Evolutionary conservation across 2,113 vertebrate genomes (phyloP).

Genomic region (Synchiropus splendidus): DNA sequence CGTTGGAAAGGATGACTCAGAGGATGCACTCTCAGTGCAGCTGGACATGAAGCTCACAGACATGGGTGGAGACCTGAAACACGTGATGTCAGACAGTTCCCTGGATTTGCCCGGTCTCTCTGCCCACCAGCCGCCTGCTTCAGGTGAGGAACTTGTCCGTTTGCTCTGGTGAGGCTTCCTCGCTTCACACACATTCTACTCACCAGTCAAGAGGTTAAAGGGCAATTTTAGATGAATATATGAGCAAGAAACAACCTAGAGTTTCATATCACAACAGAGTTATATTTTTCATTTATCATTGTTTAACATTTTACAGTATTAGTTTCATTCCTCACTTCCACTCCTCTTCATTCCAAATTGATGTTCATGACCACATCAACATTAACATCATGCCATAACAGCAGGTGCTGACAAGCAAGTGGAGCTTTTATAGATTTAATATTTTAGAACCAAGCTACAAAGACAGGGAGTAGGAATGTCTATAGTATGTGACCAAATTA

Average conservation of each 20-base stretch:
- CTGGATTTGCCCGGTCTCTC: conserved; percentile 96
- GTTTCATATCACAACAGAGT: no score
- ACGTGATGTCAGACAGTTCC: conserved; percentile 99
- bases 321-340: no score
- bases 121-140: conserved; percentile 89
- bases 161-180: conserved; percentile 85
- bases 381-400: no score
- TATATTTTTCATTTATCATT: conserved; percentile 17
- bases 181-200: conserved; percentile 22
- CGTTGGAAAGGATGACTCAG: conserved; percentile 91
- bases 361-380: no score
- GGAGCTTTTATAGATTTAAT: no score
- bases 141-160: conserved; percentile 99
- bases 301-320: no score
- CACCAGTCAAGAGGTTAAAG: conserved; percentile 27
- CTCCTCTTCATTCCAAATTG: no score
- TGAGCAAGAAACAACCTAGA: no score
- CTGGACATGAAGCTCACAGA: conserved; percentile 98
- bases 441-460: no score
- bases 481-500: no score
- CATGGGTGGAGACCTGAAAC: conserved; percentile 95
- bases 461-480: no score
- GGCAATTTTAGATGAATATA: conserved; percentile 10
- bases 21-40: conserved; percentile 93
- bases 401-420: no score